A percentile compares a stretch with the other conserved stretches of the same genome.
Evolutionary conservation across 2,113 vertebrate species (phyloP).

Genomic region (Paradoxurus hermaphroditus): DNA sequence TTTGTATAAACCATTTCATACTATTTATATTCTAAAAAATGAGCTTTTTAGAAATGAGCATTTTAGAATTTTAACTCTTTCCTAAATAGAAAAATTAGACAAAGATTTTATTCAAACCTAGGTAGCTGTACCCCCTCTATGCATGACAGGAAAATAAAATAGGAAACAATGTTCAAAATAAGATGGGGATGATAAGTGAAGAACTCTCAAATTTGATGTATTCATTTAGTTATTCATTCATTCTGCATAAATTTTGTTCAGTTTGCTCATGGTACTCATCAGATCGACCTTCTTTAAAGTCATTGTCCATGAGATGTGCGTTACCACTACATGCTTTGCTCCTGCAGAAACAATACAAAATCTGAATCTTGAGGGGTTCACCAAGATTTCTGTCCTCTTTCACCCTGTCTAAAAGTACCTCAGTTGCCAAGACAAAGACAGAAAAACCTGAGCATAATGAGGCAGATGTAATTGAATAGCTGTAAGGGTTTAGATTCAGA

Average conservation of each 20-base stretch:
- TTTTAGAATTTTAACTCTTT: constrained; percentile 16
- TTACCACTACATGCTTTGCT: not conserved
- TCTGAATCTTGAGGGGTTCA: not conserved
- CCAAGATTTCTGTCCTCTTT: not conserved
- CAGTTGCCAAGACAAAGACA: not conserved
- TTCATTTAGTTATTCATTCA: not conserved
- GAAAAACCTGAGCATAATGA: not conserved
- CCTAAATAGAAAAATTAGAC: not conserved
- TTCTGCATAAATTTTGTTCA: not conserved
- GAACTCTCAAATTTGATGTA: not conserved
- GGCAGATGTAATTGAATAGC: not conserved
- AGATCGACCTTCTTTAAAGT: not conserved
- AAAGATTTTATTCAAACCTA: not conserved
- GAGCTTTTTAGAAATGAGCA: not conserved
- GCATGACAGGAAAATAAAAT: not conserved
- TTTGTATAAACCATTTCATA: not conserved
- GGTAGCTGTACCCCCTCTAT: not conserved
- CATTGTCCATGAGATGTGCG: not conserved
- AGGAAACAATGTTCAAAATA: not conserved
- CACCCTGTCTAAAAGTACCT: not conserved
- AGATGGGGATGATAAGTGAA: not conserved
- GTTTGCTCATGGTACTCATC: not conserved
- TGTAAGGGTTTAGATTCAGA: not conserved
- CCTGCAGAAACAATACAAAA: not conserved
- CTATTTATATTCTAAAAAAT: not conserved